phyloP scores from a whole-genome alignment of 1,140 invertebrate species.

The Asbolus verrucosus region DNA sequence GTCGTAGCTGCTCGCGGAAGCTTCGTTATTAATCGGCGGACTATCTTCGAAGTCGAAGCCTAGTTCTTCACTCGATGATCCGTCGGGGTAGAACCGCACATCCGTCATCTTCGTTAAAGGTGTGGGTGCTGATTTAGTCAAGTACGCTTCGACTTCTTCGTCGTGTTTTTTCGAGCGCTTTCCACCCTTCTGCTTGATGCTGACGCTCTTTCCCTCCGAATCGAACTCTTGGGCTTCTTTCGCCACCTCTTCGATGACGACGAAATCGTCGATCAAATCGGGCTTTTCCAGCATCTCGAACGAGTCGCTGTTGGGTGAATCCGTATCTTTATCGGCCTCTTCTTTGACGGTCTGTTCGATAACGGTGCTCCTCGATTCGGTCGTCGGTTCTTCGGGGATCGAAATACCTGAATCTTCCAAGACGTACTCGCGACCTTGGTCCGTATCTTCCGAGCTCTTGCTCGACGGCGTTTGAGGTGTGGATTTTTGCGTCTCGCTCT shows the following conservation, averaged over 20 bases:
- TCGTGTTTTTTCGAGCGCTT: conserved; percentile 73
- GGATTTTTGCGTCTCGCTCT: conserved; percentile 37
- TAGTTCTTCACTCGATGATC: conserved; percentile 71
- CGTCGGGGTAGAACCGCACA: conserved; percentile 66
- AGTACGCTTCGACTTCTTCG: conserved; percentile 80
- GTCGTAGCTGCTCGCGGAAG: conserved; percentile 69
- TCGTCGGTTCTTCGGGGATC: conserved; percentile 68
- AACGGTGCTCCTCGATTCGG: conserved; percentile 68
- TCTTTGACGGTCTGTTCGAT: conserved; percentile 69
- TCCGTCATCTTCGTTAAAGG: conserved; percentile 69
- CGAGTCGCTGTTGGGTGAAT: conserved; percentile 88
- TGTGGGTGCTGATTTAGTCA: conserved; percentile 73
- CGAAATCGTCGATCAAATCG: conserved; percentile 86
- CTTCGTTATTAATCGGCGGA: conserved; percentile 69
- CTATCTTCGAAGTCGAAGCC: conserved; percentile 84
- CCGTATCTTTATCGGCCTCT: conserved; percentile 69
- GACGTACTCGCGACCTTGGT: conserved; percentile 74
- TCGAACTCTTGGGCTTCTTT: conserved; percentile 85
- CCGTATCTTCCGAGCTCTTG: conserved; percentile 73
- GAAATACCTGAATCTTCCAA: conserved; percentile 68
- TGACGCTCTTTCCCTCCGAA: conserved; percentile 82
- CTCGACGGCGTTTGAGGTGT: conserved; percentile 73
- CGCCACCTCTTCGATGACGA: conserved; percentile 87
- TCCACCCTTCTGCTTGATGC: conserved; percentile 67
- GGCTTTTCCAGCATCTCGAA: conserved; percentile 90